Percentiles rank a stretch among this genome's conserved stretches.
phyloP scores from a whole-genome alignment of 2,113 vertebrate genomes.

The Electrona antarctica region DNA sequence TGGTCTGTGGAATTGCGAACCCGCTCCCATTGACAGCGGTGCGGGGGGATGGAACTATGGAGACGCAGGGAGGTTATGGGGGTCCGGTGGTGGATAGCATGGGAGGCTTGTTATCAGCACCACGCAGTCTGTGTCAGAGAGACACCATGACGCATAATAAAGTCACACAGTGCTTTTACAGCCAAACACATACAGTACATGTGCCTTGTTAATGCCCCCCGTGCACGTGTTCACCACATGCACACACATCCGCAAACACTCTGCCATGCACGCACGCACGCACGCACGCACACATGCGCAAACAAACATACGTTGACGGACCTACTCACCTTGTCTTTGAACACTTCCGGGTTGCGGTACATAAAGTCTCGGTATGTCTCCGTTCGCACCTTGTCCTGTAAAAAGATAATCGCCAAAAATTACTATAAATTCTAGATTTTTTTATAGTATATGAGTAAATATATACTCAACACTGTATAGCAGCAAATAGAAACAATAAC shows the following conservation, averaged over 20 bases:
- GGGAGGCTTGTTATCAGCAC: slow-evolving; percentile 82
- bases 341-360: slow-evolving; percentile 88
- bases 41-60: slow-evolving; percentile 25
- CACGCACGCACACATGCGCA: slow-evolving; percentile 1
- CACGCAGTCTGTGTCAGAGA: slow-evolving; percentile 71
- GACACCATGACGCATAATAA: slow-evolving; percentile 68
- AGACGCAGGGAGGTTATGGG: slow-evolving; percentile 12
- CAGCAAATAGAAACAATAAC: no score
- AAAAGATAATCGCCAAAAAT: slow-evolving; percentile 10
- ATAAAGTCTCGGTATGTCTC: slow-evolving; percentile 96
- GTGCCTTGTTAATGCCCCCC: slow-evolving; percentile 45
- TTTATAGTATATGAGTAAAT: no score
- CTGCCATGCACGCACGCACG: background rate
- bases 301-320: background rate
- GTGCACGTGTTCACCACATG: background rate
- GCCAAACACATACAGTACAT: no score
- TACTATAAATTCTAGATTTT: no score
- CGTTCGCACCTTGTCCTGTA: slow-evolving; percentile 92
- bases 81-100: slow-evolving; percentile 51
- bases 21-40: slow-evolving; percentile 50
- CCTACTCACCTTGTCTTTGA: slow-evolving; percentile 91
- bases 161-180: slow-evolving; percentile 63
- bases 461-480: no score
- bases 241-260: background rate
- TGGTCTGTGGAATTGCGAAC: slow-evolving; percentile 63